phyloP scores from a whole-genome alignment of 2,888 invertebrate genomes.

The Troglohyphantes excavatus region DNA sequence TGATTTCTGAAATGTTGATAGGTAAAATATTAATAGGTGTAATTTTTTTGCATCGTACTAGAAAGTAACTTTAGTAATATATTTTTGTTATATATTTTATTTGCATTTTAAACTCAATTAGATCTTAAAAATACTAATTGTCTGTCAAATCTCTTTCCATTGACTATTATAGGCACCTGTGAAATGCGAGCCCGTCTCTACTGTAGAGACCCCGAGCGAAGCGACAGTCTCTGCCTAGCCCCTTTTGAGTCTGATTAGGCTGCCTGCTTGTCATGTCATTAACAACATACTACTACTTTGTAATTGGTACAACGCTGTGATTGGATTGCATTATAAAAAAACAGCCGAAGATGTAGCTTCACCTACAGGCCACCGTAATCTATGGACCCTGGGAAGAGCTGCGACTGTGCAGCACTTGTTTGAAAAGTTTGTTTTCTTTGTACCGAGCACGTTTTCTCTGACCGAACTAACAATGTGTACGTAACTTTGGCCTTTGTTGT shows the following conservation, averaged over 20 bases:
- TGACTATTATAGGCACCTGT: slow-evolving; percentile 33
- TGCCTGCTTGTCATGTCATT: slow-evolving; percentile 78
- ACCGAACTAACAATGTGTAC: slow-evolving; percentile 68
- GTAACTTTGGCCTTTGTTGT: slow-evolving; percentile 70
- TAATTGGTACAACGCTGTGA: slow-evolving; percentile 77
- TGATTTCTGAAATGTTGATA: no score
- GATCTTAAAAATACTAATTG: no score
- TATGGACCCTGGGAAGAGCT: slow-evolving; percentile 3
- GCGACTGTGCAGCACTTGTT: slow-evolving; percentile 38
- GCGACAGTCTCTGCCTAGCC: slow-evolving; percentile 75
- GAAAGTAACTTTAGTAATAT: no score
- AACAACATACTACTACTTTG: slow-evolving; percentile 77
- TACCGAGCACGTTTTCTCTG: slow-evolving; percentile 53
- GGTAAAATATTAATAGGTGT: no score
- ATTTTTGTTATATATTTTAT: no score
- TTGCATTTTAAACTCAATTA: no score
- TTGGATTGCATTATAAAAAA: slow-evolving; percentile 67
- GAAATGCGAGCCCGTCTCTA: slow-evolving; percentile 62
- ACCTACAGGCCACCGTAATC: slow-evolving; percentile 52
- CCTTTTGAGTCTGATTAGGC: slow-evolving; percentile 59
- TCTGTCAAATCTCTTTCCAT: slow-evolving; percentile 24
- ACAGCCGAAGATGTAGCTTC: slow-evolving; percentile 70
- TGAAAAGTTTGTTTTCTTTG: slow-evolving; percentile 46
- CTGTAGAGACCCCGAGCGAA: slow-evolving; percentile 70
- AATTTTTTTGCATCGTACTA: no score